Percentiles rank a stretch among this genome's conserved stretches.
These are phyloP conservation scores for Enteromius viviparus DNA, from an alignment of 2,797 vertebrate genomes.

Conservation along the genomic window DNA sequence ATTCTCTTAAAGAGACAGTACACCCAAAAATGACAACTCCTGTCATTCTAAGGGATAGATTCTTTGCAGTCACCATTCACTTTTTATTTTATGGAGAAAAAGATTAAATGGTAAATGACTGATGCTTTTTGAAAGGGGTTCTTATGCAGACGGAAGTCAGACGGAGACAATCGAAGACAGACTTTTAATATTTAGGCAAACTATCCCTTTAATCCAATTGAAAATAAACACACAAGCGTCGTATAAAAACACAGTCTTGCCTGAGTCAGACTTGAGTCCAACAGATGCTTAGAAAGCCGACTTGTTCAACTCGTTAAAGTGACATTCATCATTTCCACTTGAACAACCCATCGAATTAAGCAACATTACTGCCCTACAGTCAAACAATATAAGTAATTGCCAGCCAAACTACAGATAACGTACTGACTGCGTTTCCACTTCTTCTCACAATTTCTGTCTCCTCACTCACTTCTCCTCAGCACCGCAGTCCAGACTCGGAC, in stretches of 20 bases:
- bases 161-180: not conserved
- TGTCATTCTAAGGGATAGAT: not conserved
- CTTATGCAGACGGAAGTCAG: not conserved
- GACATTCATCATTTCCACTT: not conserved
- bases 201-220: not conserved
- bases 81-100: not conserved
- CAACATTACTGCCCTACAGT: not conserved
- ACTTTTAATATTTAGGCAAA: not conserved
- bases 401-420: not conserved
- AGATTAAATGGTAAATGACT: not conserved
- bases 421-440: constrained; percentile 4
- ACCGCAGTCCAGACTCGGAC: not conserved
- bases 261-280: not conserved
- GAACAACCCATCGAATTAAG: not conserved
- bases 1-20: constrained; percentile 14
- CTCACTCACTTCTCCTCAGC: not conserved
- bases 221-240: not conserved
- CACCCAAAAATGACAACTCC: not conserved
- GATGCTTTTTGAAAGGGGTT: not conserved
- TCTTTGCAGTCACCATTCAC: not conserved
- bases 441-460: not conserved
- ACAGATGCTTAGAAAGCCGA: not conserved
- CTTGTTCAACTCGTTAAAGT: constrained; percentile 22
- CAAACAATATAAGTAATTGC: not conserved
- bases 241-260: not conserved